These are phyloP conservation scores for Anomalospiza imberbis DNA, from an alignment of 2,797 vertebrate species.

Conservation along the genomic window DNA sequence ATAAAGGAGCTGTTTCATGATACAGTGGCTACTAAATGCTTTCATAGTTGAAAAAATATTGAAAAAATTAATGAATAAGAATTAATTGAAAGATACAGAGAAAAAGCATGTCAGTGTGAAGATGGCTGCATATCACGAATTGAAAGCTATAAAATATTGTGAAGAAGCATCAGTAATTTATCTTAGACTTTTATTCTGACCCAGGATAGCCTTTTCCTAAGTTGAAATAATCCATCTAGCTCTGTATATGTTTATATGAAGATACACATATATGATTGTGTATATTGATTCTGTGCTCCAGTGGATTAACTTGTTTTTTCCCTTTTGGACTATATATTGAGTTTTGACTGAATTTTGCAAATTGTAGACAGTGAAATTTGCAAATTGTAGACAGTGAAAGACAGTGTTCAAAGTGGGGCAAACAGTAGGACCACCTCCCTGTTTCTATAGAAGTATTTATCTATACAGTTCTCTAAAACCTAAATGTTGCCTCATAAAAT, in stretches of 20 bases:
- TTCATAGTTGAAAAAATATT: neutral
- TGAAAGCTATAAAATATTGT: neutral
- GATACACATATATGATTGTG: neutral
- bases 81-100: neutral
- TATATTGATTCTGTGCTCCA: neutral
- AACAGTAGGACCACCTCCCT: neutral
- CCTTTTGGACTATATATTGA: neutral
- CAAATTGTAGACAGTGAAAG: neutral
- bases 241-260: neutral
- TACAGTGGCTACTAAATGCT: neutral
- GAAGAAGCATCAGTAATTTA: neutral
- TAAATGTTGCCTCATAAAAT: neutral
- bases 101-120: neutral
- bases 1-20: neutral
- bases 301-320: neutral
- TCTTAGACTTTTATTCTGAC: neutral
- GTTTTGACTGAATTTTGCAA: neutral
- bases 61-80: neutral
- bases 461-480: neutral
- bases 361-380: neutral
- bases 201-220: neutral
- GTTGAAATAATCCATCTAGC: neutral
- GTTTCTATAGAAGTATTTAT: neutral
- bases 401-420: neutral
- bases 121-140: neutral